Evolutionary conservation across 1,140 invertebrate genomes (phyloP), one percentile per base, ranked within the genome.

Genomic region (Globodera ellingtonae): DNA sequence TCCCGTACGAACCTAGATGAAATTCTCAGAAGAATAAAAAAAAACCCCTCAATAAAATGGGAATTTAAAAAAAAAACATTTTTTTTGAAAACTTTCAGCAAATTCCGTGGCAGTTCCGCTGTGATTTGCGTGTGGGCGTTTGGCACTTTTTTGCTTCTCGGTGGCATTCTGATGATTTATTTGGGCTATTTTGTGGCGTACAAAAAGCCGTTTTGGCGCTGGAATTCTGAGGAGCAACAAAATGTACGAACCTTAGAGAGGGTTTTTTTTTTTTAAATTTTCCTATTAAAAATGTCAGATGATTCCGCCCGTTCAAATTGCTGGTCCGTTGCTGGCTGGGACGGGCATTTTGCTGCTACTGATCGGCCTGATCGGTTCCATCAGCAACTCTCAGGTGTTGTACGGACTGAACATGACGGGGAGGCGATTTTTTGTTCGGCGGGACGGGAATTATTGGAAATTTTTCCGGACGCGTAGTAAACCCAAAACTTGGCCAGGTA

Each of bases 81-180:
- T 35, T 47, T 82, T 67, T 67, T 56, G 62, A 50, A 59, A 48
- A 46, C 15, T 83, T 87, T 13, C 48, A 88, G 87, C 66, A 89
- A 89, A 81, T 89, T 88, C 74, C 87, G 88, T 10, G 87, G 87
- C 7, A 89, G 83, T 50, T 87, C 88, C 13, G 75, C 83, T 4
- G 73, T 82, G 5, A 82, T 89, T 21, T 89, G 87, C 73, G 75
- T 87, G n/a, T 85, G 84, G 79, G 86, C 88, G 6, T 89, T 89
- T 69, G 87, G 87, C 18, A 71, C 80, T 47, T 89, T 89, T 72
- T 78, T 89, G 35, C n/a, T 88, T 10, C 65, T 89, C 59, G 87
- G 88, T 8, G 88, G 87, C 7, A 70, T 81, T 50, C 66, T 89
- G 8, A 89, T 89, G 87, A 74, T 80, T 15, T 89, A 88, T 70